Conservation (phyloP, 2,888 invertebrate genomes). For the Cheilosia grossa region DNA sequence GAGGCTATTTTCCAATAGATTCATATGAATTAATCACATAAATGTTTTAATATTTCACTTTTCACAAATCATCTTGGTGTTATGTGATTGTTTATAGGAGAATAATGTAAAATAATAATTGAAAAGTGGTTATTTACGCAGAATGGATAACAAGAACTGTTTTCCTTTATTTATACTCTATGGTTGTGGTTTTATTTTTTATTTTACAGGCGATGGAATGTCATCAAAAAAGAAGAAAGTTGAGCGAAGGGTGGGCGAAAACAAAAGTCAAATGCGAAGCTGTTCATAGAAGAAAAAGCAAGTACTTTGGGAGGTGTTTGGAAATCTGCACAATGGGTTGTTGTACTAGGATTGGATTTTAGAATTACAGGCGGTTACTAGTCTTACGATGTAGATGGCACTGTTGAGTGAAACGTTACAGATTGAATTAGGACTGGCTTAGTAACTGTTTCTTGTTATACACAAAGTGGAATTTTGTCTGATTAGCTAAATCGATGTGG, state of each 20-base stretch:
- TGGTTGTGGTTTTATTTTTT: background rate
- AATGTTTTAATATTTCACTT: background rate
- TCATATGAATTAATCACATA: background rate
- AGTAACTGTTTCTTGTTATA: no score
- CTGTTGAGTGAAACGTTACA: background rate
- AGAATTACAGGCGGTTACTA: background rate
- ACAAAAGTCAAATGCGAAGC: background rate
- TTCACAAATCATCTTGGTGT: background rate
- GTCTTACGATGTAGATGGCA: background rate
- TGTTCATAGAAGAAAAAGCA: background rate
- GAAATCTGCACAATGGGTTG: background rate
- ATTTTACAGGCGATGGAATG: background rate
- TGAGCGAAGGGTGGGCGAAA: background rate
- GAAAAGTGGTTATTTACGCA: background rate
- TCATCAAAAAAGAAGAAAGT: background rate
- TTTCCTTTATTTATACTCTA: background rate
- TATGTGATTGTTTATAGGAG: no score
- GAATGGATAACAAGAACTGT: background rate
- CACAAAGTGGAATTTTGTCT: no score
- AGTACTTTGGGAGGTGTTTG: background rate
- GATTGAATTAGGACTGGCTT: background rate
- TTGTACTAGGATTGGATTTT: background rate
- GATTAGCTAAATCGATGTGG: no score
- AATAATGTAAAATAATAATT: no score
- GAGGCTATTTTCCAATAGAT: background rate